Conservation (phyloP, 2,113 vertebrate species). For the Cisticola juncidis region DNA sequence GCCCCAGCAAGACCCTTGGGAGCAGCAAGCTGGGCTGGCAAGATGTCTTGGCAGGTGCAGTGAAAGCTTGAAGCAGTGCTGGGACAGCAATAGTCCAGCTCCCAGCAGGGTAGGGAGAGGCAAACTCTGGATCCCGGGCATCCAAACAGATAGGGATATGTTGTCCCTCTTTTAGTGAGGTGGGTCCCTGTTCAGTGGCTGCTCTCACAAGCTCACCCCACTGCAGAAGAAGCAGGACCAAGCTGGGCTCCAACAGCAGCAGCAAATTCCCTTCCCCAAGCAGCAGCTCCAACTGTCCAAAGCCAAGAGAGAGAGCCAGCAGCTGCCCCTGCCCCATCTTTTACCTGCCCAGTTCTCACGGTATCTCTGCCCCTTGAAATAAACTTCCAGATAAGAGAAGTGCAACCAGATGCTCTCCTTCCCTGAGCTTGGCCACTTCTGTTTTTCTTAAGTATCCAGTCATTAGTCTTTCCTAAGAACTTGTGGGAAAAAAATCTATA, state of each 20-base stretch:
- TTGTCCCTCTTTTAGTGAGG: not conserved
- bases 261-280: not conserved
- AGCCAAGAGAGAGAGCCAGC: not conserved
- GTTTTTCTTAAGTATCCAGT: not conserved
- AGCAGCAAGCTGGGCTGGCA: not conserved
- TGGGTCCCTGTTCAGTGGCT: not conserved
- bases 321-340: not conserved
- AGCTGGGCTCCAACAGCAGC: accelerated
- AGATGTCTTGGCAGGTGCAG: not conserved
- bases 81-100: accelerated
- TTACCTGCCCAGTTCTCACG: accelerated
- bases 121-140: accelerated
- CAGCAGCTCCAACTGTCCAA: accelerated
- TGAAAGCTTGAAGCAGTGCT: accelerated
- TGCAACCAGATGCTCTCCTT: too few relatives aligned
- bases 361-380: not conserved
- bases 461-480: not conserved
- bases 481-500: not conserved
- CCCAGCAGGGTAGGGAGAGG: not conserved
- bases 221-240: accelerated
- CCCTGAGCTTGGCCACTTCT: not conserved
- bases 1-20: not conserved
- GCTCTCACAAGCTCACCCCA: not conserved
- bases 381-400: not conserved
- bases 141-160: not conserved